Evolutionary conservation across 2,797 vertebrate species (phyloP), one percentile per base, ranked within the genome.

Genomic region (Pyrocephalus nanus): DNA sequence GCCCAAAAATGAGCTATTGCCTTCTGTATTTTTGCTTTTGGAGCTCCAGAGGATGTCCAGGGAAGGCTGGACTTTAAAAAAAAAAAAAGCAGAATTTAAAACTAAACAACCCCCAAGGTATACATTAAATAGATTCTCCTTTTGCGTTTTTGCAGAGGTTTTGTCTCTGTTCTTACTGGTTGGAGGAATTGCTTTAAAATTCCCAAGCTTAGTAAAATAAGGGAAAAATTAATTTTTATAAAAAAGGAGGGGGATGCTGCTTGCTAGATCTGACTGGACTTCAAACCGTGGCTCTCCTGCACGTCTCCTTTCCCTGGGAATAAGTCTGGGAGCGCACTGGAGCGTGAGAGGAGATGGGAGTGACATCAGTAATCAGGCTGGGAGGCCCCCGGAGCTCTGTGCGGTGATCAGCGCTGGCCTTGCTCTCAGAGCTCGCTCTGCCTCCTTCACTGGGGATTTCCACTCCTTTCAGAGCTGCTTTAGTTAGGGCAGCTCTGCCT

Each of bases 91-190:
- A 60, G 26, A 58, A 47, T 55, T 74, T 45, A 71, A 73, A 71
- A 4, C 43, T 32, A n/a, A 61, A 51, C 2, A 0, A 66, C 38
- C 4, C 19, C 9, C 3, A 48, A 30, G 5, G 12, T 51, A 1
- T 40, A 1, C 34, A 22, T 73, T 61, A 82, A 62, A 57, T 58
- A 51, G n/a, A 14, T 55, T 61, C 42, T 29, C 22, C 13, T 78
- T 45, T 40, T 72, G 47, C 1, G 1, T 65, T 53, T 66, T 73
- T 82, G 18, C 14, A 14, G 26, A 22, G 61, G 15, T 42, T 74
- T 78, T 69, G 13, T 50, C 32, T 65, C 61, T 40, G 5, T 60
- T 70, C 45, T 72, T 53, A 1, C 12, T 8, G 6, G 0, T n/a
- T 21, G 61, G n/a, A 61, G 30, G 30, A 77, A 51, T 38, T 11